These are phyloP conservation scores for Hylaeus volcanicus DNA, from an alignment of 1,140 invertebrate species.

Conservation along the genomic window DNA sequence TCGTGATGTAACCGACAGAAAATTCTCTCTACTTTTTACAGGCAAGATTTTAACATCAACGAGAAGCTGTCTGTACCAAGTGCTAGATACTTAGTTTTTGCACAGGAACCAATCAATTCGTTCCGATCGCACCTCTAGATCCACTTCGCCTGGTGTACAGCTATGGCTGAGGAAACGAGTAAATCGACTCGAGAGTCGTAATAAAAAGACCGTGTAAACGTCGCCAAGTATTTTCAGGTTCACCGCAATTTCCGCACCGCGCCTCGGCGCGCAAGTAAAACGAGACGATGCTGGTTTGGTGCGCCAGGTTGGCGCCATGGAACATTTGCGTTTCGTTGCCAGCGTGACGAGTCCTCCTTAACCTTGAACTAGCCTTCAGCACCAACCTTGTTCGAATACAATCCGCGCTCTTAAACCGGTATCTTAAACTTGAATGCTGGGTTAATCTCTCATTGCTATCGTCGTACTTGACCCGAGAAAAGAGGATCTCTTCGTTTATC, in stretches of 20 bases:
- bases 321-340: conserved; percentile 24
- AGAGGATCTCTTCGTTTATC: too few relatives aligned
- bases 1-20: too few relatives aligned
- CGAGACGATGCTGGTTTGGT: background rate
- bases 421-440: too few relatives aligned
- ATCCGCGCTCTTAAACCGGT: background rate
- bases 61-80: too few relatives aligned
- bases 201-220: conserved; percentile 50
- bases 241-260: conserved; percentile 29
- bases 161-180: background rate
- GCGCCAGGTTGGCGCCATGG: conserved; percentile 53
- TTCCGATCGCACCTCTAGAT: too few relatives aligned
- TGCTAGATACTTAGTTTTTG: too few relatives aligned
- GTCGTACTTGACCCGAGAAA: too few relatives aligned
- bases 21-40: too few relatives aligned
- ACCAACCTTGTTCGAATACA: conserved; percentile 25
- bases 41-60: too few relatives aligned
- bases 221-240: conserved; percentile 21
- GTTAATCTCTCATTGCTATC: too few relatives aligned
- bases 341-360: conserved; percentile 11
- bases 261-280: background rate
- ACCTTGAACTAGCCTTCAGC: conserved; percentile 42
- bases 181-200: background rate
- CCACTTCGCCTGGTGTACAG: background rate
- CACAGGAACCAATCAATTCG: too few relatives aligned